Evolutionary conservation across 2,113 vertebrate genomes (phyloP).

Genomic region (Fukomys damarensis): DNA sequence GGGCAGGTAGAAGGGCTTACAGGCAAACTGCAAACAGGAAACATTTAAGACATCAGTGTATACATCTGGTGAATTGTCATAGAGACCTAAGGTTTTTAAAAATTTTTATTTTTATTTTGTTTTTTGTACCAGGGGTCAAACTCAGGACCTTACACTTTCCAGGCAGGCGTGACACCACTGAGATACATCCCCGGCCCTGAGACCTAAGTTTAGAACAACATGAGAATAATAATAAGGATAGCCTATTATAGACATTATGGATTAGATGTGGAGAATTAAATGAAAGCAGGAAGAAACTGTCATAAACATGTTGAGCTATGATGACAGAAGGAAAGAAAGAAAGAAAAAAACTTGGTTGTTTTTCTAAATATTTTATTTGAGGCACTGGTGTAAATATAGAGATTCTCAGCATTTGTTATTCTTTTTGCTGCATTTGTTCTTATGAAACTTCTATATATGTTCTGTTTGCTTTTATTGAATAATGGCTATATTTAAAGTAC

Average conservation of each 20-base stretch:
- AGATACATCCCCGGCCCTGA: neutral
- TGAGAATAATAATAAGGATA: neutral
- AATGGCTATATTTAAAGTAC: neutral
- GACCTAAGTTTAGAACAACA: neutral
- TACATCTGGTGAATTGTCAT: neutral
- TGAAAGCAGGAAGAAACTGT: neutral
- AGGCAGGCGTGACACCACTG: no score
- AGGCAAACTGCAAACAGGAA: neutral
- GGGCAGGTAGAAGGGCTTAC: neutral
- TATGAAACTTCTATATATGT: neutral
- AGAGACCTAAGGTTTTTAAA: no score
- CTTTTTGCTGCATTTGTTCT: neutral
- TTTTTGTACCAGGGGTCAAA: no score
- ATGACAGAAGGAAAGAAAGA: neutral
- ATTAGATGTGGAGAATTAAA: neutral
- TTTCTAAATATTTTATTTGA: neutral
- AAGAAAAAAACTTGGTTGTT: neutral
- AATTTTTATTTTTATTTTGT: no score
- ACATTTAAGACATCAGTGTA: neutral
- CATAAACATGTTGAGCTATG: neutral
- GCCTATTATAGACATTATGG: neutral
- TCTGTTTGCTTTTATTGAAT: neutral
- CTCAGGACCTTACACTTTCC: no score
- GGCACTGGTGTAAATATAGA: neutral
- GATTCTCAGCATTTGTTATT: neutral